phyloP scores from a whole-genome alignment of 1,140 invertebrate genomes.

The Brachionus paranguensis region DNA sequence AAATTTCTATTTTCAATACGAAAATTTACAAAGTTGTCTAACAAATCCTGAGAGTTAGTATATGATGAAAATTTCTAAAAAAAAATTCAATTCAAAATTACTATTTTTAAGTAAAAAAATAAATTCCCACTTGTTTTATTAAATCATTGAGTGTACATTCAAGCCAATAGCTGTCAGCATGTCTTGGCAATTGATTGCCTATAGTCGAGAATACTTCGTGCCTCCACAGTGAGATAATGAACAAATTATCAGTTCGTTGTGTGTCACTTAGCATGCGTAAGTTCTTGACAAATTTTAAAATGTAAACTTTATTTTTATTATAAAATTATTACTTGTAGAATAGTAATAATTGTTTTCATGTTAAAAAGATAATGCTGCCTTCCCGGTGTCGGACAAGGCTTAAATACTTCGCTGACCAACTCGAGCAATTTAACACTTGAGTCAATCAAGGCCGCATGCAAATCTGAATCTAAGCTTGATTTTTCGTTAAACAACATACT shows the following conservation, averaged over 20 bases:
- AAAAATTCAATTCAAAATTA: background rate
- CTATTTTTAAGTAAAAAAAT: background rate
- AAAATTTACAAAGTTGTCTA: constrained; percentile 9
- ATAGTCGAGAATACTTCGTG: constrained; percentile 52
- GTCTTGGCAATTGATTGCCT: constrained; percentile 48
- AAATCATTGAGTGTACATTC: constrained; percentile 3
- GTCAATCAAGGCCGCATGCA: constrained; percentile 50
- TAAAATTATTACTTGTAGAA: constrained; percentile 49
- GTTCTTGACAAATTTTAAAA: constrained; percentile 44
- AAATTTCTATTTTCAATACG: constrained; percentile 10
- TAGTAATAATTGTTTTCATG: constrained; percentile 51
- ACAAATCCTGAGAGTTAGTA: background rate
- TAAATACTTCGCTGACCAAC: constrained; percentile 48
- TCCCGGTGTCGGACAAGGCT: constrained; percentile 49
- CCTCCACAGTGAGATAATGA: constrained; percentile 52
- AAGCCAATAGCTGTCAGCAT: constrained; percentile 13
- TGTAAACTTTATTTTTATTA: background rate
- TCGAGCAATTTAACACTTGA: constrained; percentile 51
- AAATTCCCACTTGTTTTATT: background rate
- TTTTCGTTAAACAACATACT: constrained; percentile 50
- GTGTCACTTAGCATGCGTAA: constrained; percentile 50
- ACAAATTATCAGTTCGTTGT: constrained; percentile 49
- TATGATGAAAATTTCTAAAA: background rate
- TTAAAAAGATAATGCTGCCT: constrained; percentile 53
- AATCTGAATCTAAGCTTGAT: constrained; percentile 50